Evolutionary conservation across 2,797 vertebrate species (phyloP), one percentile per base, ranked within the genome.

Genomic region (Melanotaenia parkinsoni): DNA sequence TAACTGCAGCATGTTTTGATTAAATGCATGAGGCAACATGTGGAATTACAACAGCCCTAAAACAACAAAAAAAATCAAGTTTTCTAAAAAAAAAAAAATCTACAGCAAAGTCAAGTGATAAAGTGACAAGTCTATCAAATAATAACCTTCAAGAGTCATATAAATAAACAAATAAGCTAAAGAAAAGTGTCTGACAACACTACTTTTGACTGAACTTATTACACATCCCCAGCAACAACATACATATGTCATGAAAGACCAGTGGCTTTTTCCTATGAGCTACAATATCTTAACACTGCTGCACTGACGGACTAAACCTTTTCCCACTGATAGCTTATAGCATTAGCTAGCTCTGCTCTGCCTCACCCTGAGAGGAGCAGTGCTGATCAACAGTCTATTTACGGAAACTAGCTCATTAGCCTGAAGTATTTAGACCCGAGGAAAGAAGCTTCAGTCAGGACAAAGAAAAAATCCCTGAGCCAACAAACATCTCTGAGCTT

Each of bases 321-420:
- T 54, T 54, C 77, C 69, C 74, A 38, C 59, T 45, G 74, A 73
- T 86, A 84, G 67, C 75, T 83, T 67, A 88, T 26, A 78, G 85
- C 82, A 84, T 89, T 87, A 89, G 83, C 79, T 54, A 77, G 54
- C 83, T 74, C 66, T 60, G 75, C 79, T 67, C 66, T 53, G 71
- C 53, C 70, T 78, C 63, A 67, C 57, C 22, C 70, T 81, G 74
- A 38, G 70, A 73, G 20, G 50, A 85, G 70, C 74, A 63, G 33
- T 73, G 81, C 57, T 91, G 90, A 92, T 92, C 89, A 88, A 70
- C 69, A 32, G 76, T 86, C 91, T 93, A 93, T 93, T 92, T 93
- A 67, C 67, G 69, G 89, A 84, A 81, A 77, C 35, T 33, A 81
- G 78, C 85, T 93, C 82, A 93, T 94, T 91, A 93, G 74, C 66